A percentile compares a stretch with the other conserved stretches of the same genome.
These are phyloP conservation scores for Agelas oroides DNA, from an alignment of 37 sponge, comb jelly and placozoan species.

Conservation along the genomic window DNA sequence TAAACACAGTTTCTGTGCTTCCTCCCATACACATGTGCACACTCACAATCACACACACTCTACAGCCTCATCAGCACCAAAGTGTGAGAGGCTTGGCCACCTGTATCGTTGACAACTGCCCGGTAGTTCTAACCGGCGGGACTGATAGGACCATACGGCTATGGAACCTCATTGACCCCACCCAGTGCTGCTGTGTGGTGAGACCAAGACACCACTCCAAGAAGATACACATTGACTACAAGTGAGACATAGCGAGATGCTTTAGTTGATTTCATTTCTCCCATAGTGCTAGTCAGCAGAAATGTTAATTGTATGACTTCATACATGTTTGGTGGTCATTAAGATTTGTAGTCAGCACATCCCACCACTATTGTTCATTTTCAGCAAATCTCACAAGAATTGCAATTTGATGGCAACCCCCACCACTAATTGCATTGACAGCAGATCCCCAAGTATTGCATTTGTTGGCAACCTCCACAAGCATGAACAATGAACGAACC, in stretches of 20 bases:
- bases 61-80: conserved; percentile 50
- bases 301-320: too few relatives aligned
- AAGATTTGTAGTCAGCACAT: too few relatives aligned
- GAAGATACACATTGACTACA: conserved; percentile 34
- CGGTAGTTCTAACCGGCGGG: conserved; percentile 78
- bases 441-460: too few relatives aligned
- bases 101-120: conserved; percentile 54
- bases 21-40: neutral
- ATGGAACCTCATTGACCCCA: conserved; percentile 77
- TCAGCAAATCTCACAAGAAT: too few relatives aligned
- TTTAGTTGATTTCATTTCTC: too few relatives aligned
- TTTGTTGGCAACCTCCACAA: too few relatives aligned
- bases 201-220: conserved; percentile 28
- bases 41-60: neutral
- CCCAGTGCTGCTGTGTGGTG: conserved; percentile 59
- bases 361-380: too few relatives aligned
- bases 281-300: too few relatives aligned
- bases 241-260: conserved; percentile 14
- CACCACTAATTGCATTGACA: too few relatives aligned
- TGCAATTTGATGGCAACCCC: too few relatives aligned
- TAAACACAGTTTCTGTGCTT: neutral
- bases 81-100: conserved; percentile 61
- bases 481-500: too few relatives aligned
- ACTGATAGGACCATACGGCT: conserved; percentile 77
- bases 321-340: too few relatives aligned